Conservation (phyloP, 2,797 vertebrate species). For the Leptoclinus maculatus region DNA sequence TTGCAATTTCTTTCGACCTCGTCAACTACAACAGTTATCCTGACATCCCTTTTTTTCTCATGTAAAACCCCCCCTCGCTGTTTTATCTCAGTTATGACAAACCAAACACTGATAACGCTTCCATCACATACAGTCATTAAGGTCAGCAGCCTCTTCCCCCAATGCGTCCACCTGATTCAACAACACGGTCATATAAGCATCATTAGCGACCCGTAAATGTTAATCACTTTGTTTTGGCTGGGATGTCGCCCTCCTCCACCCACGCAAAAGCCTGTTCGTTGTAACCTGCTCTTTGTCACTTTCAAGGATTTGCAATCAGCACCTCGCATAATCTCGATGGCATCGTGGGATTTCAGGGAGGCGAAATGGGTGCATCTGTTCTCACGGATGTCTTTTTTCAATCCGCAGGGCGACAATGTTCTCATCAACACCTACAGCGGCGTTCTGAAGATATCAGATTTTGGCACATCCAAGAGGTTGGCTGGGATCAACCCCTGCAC, state of each 20-base stretch:
- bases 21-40: background rate
- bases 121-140: slow-evolving; percentile 31
- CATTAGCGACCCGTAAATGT: slow-evolving; percentile 43
- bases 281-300: slow-evolving; percentile 31
- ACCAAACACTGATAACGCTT: slow-evolving; percentile 33
- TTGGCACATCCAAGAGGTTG: slow-evolving; percentile 97
- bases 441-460: slow-evolving; percentile 98
- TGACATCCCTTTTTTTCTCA: background rate
- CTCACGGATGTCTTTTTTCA: slow-evolving; percentile 35
- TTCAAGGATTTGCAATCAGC: slow-evolving; percentile 4
- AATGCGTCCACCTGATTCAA: slow-evolving; percentile 44
- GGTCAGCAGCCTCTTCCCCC: slow-evolving; percentile 19
- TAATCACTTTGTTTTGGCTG: slow-evolving; percentile 66
- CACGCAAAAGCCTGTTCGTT: background rate
- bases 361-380: slow-evolving; percentile 5
- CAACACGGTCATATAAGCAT: slow-evolving; percentile 41
- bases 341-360: background rate
- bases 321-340: background rate
- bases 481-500: slow-evolving; percentile 98
- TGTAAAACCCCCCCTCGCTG: background rate
- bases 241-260: slow-evolving; percentile 10
- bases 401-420: slow-evolving; percentile 94
- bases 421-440: slow-evolving; percentile 99
- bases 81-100: slow-evolving; percentile 30
- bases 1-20: background rate